Evolutionary conservation across 2,888 invertebrate genomes (phyloP).

Genomic region (Coelogynopora nodosa): DNA sequence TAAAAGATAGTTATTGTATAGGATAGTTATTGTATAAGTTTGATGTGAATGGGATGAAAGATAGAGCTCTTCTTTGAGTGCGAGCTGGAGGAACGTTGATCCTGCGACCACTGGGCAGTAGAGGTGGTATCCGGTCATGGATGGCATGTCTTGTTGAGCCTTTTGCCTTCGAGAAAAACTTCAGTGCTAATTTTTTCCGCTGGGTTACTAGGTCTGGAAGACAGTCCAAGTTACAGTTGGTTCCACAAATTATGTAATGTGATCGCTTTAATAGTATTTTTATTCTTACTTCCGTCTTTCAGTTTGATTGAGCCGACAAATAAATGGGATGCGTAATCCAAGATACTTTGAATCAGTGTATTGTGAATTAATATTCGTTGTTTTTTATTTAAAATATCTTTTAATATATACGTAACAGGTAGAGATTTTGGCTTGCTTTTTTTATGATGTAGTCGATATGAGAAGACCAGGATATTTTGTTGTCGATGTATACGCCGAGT

Average conservation of each 20-base stretch:
- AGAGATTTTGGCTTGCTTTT: not conserved
- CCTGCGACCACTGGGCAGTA: conserved; percentile 31
- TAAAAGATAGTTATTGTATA: not conserved
- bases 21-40: conserved; percentile 1
- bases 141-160: not conserved
- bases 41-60: not conserved
- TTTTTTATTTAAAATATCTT: conserved; percentile 25
- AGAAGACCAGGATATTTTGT: conserved; percentile 25
- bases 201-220: conserved; percentile 8
- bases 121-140: conserved; percentile 19
- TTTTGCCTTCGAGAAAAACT: conserved; percentile 6
- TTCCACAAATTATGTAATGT: conserved; percentile 7
- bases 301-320: conserved; percentile 24
- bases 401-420: conserved; percentile 22
- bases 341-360: conserved; percentile 12
- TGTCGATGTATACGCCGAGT: not conserved
- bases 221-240: not conserved
- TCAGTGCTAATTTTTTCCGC: not conserved
- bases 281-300: too few species aligned
- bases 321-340: conserved; percentile 17
- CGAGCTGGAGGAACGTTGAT: not conserved
- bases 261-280: conserved; percentile 31
- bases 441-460: conserved; percentile 31
- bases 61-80: conserved; percentile 14
- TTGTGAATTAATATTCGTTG: not conserved